phyloP scores from a whole-genome alignment of 2,113 vertebrate species.

The Sylvia atricapilla region DNA sequence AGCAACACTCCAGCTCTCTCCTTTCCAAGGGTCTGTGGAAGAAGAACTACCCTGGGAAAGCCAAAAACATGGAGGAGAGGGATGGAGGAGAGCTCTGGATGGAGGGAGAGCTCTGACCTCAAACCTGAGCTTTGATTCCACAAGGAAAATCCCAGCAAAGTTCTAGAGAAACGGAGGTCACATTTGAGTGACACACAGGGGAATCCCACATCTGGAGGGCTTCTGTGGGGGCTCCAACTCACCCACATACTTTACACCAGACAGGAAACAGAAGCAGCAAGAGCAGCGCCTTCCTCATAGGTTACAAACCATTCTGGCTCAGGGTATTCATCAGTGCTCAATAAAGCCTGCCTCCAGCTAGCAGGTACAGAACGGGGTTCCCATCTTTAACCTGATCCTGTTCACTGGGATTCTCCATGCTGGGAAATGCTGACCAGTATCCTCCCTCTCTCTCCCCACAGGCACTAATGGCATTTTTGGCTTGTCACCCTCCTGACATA shows the following conservation, averaged over 20 bases:
- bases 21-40: constrained; percentile 54
- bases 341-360: not conserved
- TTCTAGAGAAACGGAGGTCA: not conserved
- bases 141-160: not conserved
- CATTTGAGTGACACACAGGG: not conserved
- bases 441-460: not conserved
- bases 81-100: not conserved
- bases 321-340: fast-evolving
- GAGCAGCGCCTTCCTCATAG: not conserved
- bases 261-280: not conserved
- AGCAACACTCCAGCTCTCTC: constrained; percentile 40
- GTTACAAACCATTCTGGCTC: not conserved
- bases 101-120: not conserved
- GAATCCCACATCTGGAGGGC: not conserved
- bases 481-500: not conserved
- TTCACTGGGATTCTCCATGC: not conserved
- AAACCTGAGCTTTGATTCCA: constrained; percentile 15
- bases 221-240: not conserved
- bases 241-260: not conserved
- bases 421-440: fast-evolving
- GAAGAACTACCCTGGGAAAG: constrained; percentile 42
- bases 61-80: not conserved
- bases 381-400: fast-evolving
- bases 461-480: not conserved
- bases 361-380: fast-evolving